These are phyloP conservation scores for Myrmophylax atrothorax DNA, from an alignment of 2,113 vertebrate genomes.

Conservation along the genomic window DNA sequence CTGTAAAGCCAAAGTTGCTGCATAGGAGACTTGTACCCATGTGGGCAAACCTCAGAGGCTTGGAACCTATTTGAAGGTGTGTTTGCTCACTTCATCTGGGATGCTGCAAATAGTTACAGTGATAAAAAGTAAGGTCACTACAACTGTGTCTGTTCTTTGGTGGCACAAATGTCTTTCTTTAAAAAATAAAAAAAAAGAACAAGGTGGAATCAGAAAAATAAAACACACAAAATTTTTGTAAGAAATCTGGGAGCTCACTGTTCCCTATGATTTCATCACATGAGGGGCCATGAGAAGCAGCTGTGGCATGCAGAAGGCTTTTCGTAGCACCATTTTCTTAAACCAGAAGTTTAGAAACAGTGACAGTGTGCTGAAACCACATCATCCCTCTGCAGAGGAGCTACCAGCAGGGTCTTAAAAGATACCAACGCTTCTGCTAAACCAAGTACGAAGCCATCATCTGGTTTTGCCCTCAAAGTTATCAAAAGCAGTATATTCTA, in stretches of 20 bases:
- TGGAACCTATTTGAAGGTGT: background rate
- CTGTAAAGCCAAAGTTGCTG: background rate
- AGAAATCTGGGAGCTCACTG: background rate
- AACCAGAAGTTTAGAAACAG: background rate
- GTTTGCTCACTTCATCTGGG: background rate
- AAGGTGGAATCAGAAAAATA: background rate
- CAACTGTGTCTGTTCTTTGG: background rate
- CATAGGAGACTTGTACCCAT: background rate
- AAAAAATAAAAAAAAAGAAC: background rate
- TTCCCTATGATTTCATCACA: background rate
- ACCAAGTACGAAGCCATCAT: background rate
- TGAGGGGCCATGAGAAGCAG: rapidly evolving
- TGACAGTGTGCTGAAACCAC: background rate
- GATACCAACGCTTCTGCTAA: background rate
- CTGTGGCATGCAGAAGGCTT: background rate
- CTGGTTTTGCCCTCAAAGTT: background rate
- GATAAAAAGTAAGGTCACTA: background rate
- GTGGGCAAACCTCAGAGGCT: background rate
- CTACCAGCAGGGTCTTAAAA: background rate
- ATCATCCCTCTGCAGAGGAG: background rate
- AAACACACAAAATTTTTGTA: background rate
- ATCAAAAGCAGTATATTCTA: background rate
- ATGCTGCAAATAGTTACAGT: background rate
- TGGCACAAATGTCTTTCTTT: background rate
- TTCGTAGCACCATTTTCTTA: background rate